Evolutionary conservation across 2,113 vertebrate species (phyloP).

Genomic region (Macquaria ambigua): DNA sequence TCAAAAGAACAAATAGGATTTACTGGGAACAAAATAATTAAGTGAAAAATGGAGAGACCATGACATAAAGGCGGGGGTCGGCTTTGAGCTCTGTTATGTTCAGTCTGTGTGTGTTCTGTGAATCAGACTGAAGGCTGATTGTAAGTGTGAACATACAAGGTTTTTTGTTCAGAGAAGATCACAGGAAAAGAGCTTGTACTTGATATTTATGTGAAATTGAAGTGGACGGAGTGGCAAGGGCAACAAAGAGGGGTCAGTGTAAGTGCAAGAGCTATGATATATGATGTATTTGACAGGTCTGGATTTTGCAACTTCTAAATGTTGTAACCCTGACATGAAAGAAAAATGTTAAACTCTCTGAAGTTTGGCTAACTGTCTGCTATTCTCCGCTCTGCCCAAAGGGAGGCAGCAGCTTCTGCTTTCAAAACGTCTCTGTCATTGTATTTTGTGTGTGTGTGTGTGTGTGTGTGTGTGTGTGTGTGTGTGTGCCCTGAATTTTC

Average conservation of each 20-base stretch:
- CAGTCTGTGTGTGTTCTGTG: conserved; percentile 38
- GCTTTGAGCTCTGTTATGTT: conserved; percentile 26
- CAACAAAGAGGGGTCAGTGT: conserved; percentile 24
- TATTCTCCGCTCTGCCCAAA: conserved; percentile 37
- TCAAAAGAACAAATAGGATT: conserved; percentile 4
- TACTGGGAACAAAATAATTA: not conserved
- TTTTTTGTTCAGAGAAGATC: conserved; percentile 50
- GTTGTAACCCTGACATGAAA: conserved; percentile 32
- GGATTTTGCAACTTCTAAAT: not conserved
- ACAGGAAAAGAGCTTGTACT: conserved; percentile 31
- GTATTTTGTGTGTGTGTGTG: not conserved
- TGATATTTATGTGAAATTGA: not conserved
- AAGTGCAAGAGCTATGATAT: conserved; percentile 14
- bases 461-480: not conserved
- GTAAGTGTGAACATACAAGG: conserved; percentile 28
- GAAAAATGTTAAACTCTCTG: not conserved
- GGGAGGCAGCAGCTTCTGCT: conserved; percentile 59
- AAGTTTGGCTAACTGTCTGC: conserved; percentile 6
- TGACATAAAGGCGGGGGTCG: not conserved
- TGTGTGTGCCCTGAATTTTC: no score
- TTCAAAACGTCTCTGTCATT: not conserved
- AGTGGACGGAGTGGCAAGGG: not conserved
- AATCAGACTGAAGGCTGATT: conserved; percentile 54
- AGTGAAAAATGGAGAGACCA: not conserved
- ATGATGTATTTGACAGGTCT: conserved; percentile 12